Conservation (phyloP, 2,113 vertebrate genomes). For the Naja naja region DNA sequence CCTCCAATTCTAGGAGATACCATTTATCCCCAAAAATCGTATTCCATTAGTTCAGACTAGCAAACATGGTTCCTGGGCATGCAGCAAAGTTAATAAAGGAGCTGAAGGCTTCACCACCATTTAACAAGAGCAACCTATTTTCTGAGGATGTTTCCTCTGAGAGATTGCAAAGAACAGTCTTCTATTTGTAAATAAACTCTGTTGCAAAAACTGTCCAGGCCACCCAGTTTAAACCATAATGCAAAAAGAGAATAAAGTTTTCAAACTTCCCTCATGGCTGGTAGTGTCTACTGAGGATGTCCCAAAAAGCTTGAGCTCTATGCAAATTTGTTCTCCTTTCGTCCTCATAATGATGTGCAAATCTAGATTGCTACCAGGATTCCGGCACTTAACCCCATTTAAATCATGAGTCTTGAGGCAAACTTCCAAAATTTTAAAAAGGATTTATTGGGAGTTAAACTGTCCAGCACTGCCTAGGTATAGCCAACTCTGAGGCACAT, state of each 20-base stretch:
- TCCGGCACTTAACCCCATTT: too few species aligned
- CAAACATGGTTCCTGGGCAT: not conserved
- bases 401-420: too few species aligned
- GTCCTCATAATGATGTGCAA: not conserved
- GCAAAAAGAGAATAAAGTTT: not conserved
- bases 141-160: not conserved
- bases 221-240: not conserved
- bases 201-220: not conserved
- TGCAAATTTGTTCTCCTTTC: not conserved
- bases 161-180: not conserved
- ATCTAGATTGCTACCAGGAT: not conserved
- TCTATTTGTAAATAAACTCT: not conserved
- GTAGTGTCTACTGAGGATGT: not conserved
- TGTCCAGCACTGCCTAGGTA: too few species aligned
- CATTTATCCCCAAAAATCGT: not conserved
- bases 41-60: not conserved
- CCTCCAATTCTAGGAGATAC: not conserved
- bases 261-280: not conserved
- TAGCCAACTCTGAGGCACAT: too few species aligned
- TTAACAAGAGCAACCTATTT: not conserved
- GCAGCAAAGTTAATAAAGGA: not conserved
- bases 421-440: too few species aligned
- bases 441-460: too few species aligned
- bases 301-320: not conserved
- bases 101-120: not conserved